phyloP scores from a whole-genome alignment of 2,888 invertebrate genomes.

The Brenthis hecate region DNA sequence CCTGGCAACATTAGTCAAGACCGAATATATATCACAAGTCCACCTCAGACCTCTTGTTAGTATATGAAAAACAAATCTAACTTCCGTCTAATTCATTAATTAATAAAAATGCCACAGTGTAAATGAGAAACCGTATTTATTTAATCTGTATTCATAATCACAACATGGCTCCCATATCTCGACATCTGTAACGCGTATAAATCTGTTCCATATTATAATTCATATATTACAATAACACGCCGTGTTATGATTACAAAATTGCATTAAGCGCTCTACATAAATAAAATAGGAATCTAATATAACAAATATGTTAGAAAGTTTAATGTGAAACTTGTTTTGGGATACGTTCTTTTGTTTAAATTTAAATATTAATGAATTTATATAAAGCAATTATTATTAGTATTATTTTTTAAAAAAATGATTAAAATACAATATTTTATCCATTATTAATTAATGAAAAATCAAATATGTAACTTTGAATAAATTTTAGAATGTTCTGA shows the following conservation, averaged over 20 bases:
- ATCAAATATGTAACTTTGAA: neutral
- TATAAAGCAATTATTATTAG: neutral
- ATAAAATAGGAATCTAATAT: constrained; percentile 16
- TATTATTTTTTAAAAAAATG: neutral
- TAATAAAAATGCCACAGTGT: constrained; percentile 10
- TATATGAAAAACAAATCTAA: neutral
- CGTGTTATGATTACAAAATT: constrained; percentile 6
- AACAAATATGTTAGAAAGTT: neutral
- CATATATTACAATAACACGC: constrained; percentile 5
- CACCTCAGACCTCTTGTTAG: neutral
- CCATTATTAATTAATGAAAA: neutral
- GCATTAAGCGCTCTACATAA: constrained; percentile 10
- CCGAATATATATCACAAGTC: neutral
- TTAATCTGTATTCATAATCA: constrained; percentile 7
- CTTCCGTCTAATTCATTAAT: neutral
- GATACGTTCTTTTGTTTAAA: neutral
- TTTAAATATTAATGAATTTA: neutral
- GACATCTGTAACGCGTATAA: neutral
- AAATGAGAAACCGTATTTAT: constrained; percentile 6
- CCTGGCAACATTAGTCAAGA: constrained; percentile 10
- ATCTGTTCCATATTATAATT: neutral
- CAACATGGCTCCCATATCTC: constrained; percentile 9
- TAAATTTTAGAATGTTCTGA: neutral
- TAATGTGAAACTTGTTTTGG: neutral
- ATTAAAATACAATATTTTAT: no score